Evolutionary conservation across 2,797 vertebrate species (phyloP), one percentile per base, ranked within the genome.

Genomic region (Enteromius thamalakanensis): DNA sequence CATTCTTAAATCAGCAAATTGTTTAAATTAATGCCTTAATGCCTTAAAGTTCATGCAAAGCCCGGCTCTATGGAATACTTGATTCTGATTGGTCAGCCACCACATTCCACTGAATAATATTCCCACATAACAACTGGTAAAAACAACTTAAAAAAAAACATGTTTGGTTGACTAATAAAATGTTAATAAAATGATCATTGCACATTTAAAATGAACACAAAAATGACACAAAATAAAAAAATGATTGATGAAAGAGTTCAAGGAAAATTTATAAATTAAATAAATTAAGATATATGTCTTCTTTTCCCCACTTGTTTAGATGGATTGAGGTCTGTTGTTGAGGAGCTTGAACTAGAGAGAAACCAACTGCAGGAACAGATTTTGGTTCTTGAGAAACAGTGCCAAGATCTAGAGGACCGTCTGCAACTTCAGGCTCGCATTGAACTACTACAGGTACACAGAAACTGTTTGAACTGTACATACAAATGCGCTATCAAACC

Each of bases 351-450:
- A 93, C 88, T 97, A 83, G 97, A 98, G 83, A 93, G 97, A 86
- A 98, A 98, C 92, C 96, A 96, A 17, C 92, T 98, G 49, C 97
- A 98, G 93, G 97, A 98, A 86, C 97, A 98, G 92, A 98, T 98
- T 34, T 89, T 97, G 75, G 93, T 90, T 7, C 91, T 98, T 79
- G 97, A 98, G 87, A 96, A 97, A 79, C 95, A 93, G 69, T 97
- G 96, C 85, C 95, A 96, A 67, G 94, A 96, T 67, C 91, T 98
- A 85, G 96, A 97, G 90, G 97, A 97, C 40, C 93, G 96, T 17
- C 85, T 95, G 75, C 97, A 97, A 91, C 94, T 98, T 78, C 96
- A 97, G 88, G 91, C 95, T 15, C 96, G 96, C 84, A 94, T 97
- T 8, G 96, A 98, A 84, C 67, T 94, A 0, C 88, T 97, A n/a